Evolutionary conservation across 2,113 vertebrate species (phyloP).

Genomic region (Manacus vitellinus): DNA sequence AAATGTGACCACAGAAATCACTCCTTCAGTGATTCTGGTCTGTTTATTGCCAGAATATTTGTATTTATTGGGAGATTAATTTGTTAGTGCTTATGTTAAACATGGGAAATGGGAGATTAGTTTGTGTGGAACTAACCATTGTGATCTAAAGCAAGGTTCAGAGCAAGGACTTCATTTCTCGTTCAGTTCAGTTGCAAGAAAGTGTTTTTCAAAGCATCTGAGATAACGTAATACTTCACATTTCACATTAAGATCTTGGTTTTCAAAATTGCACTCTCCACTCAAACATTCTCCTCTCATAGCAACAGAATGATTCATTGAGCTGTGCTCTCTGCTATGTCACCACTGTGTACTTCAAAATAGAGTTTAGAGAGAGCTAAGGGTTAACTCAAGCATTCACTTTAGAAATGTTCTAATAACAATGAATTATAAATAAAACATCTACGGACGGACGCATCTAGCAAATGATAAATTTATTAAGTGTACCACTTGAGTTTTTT

Average conservation of each 20-base stretch:
- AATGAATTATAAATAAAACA: conserved; percentile 47
- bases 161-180: not conserved
- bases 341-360: not conserved
- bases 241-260: not conserved
- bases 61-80: not conserved
- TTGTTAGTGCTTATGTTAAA: not conserved
- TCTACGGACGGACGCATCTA: not conserved
- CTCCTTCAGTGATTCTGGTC: not conserved
- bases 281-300: not conserved
- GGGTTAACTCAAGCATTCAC: conserved; percentile 1
- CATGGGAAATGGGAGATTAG: not conserved
- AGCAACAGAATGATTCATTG: not conserved
- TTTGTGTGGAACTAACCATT: not conserved
- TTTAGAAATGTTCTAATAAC: conserved; percentile 21
- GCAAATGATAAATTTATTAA: conserved; percentile 67
- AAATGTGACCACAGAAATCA: not conserved
- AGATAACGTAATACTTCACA: conserved; percentile 2
- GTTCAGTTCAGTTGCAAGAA: not conserved
- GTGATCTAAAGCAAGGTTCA: not conserved
- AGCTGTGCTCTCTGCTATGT: not conserved
- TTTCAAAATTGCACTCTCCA: not conserved
- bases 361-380: not conserved
- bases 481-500: conserved; percentile 47
- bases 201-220: conserved; percentile 25
- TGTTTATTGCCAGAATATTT: not conserved